Conservation (phyloP, 2,888 invertebrate species). For the Melieria omissa region DNA sequence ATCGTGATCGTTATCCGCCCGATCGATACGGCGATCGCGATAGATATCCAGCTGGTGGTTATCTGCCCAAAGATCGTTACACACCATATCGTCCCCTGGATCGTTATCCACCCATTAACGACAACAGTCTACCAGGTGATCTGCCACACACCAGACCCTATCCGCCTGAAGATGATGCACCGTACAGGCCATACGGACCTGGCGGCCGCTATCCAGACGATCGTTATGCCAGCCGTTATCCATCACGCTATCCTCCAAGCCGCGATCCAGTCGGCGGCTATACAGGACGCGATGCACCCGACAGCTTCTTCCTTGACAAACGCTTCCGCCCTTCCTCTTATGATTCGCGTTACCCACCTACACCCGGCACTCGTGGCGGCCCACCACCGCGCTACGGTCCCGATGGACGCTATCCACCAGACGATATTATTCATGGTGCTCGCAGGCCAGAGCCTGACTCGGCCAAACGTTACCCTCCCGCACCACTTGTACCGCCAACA, state of each 20-base stretch:
- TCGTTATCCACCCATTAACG: constrained; percentile 55
- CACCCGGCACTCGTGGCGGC: constrained; percentile 45
- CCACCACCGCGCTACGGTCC: constrained; percentile 48
- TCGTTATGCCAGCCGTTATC: constrained; percentile 58
- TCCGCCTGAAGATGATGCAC: constrained; percentile 57
- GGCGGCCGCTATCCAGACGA: constrained; percentile 58
- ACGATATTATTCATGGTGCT: constrained; percentile 61
- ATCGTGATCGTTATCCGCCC: constrained; percentile 46
- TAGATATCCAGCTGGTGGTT: constrained; percentile 50
- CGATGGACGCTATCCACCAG: constrained; percentile 57
- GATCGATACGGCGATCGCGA: constrained; percentile 49
- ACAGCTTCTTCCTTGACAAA: constrained; percentile 66
- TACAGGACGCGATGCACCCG: constrained; percentile 61
- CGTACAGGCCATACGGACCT: constrained; percentile 59
- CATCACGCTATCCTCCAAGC: constrained; percentile 49
- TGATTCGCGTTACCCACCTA: constrained; percentile 66
- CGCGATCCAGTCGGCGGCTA: constrained; percentile 57
- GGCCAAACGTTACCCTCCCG: constrained; percentile 69
- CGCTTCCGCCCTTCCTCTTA: constrained; percentile 65
- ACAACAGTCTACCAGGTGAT: constrained; percentile 61
- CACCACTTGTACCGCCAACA: constrained; percentile 65
- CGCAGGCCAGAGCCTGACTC: constrained; percentile 67
- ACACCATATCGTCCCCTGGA: constrained; percentile 54
- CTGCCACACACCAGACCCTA: constrained; percentile 65
- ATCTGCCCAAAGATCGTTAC: constrained; percentile 52